Conservation (phyloP, 2,113 vertebrate genomes). For the Callionymus lyra region DNA sequence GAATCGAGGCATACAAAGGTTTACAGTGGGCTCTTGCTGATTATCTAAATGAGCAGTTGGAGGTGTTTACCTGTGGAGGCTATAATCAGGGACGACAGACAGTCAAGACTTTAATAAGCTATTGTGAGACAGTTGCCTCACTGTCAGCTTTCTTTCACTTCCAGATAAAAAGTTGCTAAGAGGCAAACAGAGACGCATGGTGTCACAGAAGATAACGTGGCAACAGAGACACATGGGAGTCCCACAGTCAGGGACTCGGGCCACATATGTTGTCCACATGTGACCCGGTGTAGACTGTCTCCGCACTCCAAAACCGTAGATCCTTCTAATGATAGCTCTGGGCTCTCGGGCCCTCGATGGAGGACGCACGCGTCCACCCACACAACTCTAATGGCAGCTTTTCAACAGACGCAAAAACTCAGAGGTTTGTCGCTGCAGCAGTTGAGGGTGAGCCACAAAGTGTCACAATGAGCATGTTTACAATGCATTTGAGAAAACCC, state of each 20-base stretch:
- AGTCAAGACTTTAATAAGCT: slow-evolving; percentile 18
- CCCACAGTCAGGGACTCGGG: slow-evolving; percentile 7
- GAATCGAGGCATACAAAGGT: slow-evolving; percentile 35
- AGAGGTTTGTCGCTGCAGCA: slow-evolving; percentile 67
- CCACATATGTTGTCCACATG: slow-evolving; percentile 32
- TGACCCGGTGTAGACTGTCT: too few relatives aligned
- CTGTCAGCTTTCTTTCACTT: slow-evolving; percentile 19
- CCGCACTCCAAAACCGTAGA: slow-evolving; percentile 12
- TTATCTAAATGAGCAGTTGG: slow-evolving; percentile 49
- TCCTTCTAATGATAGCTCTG: slow-evolving; percentile 49
- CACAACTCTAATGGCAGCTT: slow-evolving; percentile 50
- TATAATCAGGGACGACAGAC: slow-evolving; percentile 37
- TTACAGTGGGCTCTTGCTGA: slow-evolving; percentile 21
- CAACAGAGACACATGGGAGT: slow-evolving; percentile 24
- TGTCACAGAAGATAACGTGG: slow-evolving; percentile 22
- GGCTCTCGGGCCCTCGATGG: slow-evolving; percentile 3
- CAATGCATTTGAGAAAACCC: too few relatives aligned
- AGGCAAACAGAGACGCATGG: slow-evolving; percentile 13
- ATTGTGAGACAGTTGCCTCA: slow-evolving; percentile 15
- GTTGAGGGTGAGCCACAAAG: slow-evolving; percentile 61
- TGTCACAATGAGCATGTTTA: slow-evolving; percentile 18
- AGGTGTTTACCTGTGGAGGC: slow-evolving; percentile 33
- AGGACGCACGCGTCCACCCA: slow-evolving; percentile 25
- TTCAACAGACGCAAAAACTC: slow-evolving; percentile 41
- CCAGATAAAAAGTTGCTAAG: slow-evolving; percentile 10